Evolutionary conservation across 1,140 invertebrate genomes (phyloP).

Genomic region (Oscheius sp.): DNA sequence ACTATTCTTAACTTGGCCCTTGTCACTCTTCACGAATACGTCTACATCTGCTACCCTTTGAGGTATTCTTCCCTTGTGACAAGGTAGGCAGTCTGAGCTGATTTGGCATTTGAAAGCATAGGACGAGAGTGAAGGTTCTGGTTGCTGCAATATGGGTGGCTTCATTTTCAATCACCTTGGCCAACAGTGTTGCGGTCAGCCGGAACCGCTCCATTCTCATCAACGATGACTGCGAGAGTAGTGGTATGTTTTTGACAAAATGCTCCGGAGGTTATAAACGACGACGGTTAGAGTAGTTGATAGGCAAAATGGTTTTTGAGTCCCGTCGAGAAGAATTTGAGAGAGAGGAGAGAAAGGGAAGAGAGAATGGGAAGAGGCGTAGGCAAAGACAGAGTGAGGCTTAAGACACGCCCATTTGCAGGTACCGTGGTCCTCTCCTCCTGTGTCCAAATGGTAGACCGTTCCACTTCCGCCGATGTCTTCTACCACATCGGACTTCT

Average conservation of each 20-base stretch:
- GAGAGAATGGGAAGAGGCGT: no score
- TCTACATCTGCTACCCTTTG: slow-evolving; percentile 34
- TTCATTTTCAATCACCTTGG: slow-evolving; percentile 9
- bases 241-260: no score
- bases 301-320: not conserved
- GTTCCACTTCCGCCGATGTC: slow-evolving; percentile 1
- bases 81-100: slow-evolving; percentile 6
- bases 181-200: slow-evolving; percentile 1
- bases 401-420: no score
- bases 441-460: slow-evolving; percentile 15
- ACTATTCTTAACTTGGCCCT: slow-evolving; percentile 37
- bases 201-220: slow-evolving; percentile 16
- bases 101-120: not conserved
- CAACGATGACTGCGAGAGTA: slow-evolving; percentile 21
- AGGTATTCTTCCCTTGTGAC: slow-evolving; percentile 26
- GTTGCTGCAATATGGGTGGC: slow-evolving; percentile 19
- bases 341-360: no score
- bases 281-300: not conserved
- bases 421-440: not conserved
- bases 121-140: slow-evolving; percentile 8
- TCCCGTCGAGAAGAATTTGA: no score
- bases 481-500: slow-evolving; percentile 15
- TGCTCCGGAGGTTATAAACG: no score
- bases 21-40: slow-evolving; percentile 38
- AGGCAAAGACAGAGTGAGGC: no score